A percentile compares a stretch with the other conserved stretches of the same genome.
phyloP scores from a whole-genome alignment of 2,113 vertebrate genomes.

The Sterrhoptilus dennistouni region DNA sequence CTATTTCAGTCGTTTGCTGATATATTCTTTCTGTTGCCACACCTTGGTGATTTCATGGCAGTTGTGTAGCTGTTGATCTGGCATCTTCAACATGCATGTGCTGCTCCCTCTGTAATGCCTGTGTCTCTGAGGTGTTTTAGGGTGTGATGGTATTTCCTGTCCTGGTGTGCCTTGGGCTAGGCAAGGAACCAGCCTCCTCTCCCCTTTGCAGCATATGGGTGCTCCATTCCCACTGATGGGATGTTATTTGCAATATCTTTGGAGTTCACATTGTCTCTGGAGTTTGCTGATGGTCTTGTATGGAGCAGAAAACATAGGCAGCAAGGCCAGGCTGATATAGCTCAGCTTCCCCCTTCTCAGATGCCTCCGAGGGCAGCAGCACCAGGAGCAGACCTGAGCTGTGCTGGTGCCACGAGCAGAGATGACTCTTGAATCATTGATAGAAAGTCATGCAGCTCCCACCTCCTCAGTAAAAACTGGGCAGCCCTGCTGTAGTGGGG shows the following conservation, averaged over 20 bases:
- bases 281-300: background rate
- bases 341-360: background rate
- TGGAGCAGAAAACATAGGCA: background rate
- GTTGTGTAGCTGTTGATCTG: background rate
- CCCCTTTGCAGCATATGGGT: accelerated
- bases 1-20: background rate
- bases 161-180: background rate
- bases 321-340: background rate
- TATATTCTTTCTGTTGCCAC: background rate
- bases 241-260: background rate
- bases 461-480: background rate
- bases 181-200: background rate
- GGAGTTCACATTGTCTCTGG: background rate
- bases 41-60: accelerated
- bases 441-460: background rate
- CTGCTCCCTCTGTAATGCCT: background rate
- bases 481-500: background rate
- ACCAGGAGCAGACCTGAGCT: background rate
- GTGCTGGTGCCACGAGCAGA: accelerated
- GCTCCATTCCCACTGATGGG: background rate
- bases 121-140: background rate
- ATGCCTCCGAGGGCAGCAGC: background rate
- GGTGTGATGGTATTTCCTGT: background rate
- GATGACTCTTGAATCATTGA: accelerated
- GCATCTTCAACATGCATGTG: background rate